phyloP scores from a whole-genome alignment of 1,140 invertebrate species.

The Heliconius hermathena region DNA sequence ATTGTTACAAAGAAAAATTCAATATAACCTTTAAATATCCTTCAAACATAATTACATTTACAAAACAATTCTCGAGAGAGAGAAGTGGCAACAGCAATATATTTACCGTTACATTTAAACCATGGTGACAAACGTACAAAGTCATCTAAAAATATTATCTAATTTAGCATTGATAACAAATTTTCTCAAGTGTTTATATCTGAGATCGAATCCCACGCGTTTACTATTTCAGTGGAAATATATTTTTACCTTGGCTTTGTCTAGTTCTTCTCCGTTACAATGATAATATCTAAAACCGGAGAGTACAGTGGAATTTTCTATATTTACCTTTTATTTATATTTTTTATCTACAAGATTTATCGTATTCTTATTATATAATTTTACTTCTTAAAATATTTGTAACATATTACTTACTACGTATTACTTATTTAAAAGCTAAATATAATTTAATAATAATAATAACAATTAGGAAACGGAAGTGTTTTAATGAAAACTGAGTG shows the following conservation, averaged over 20 bases:
- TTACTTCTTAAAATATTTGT: too few species aligned
- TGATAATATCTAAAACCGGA: background rate
- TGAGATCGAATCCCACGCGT: constrained; percentile 7
- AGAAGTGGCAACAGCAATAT: background rate
- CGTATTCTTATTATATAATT: too few species aligned
- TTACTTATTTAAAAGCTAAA: too few species aligned
- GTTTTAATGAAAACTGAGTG: too few species aligned
- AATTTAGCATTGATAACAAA: constrained; percentile 3
- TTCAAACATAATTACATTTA: background rate
- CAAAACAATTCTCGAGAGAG: background rate
- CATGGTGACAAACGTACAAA: constrained; percentile 3
- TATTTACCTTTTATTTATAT: too few species aligned
- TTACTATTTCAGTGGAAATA: background rate
- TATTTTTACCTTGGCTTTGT: constrained; percentile 1
- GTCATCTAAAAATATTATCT: constrained; percentile 11
- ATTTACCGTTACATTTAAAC: background rate
- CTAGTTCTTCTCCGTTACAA: background rate
- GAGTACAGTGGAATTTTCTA: background rate
- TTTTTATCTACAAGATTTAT: too few species aligned
- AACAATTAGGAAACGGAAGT: too few species aligned
- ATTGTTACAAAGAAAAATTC: background rate
- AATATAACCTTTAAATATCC: background rate
- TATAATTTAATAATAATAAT: too few species aligned
- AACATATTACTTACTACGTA: too few species aligned
- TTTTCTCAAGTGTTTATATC: background rate